Evolutionary conservation across 2,888 invertebrate genomes (phyloP), one percentile per base, ranked within the genome.

Genomic region (Sympetrum striolatum): DNA sequence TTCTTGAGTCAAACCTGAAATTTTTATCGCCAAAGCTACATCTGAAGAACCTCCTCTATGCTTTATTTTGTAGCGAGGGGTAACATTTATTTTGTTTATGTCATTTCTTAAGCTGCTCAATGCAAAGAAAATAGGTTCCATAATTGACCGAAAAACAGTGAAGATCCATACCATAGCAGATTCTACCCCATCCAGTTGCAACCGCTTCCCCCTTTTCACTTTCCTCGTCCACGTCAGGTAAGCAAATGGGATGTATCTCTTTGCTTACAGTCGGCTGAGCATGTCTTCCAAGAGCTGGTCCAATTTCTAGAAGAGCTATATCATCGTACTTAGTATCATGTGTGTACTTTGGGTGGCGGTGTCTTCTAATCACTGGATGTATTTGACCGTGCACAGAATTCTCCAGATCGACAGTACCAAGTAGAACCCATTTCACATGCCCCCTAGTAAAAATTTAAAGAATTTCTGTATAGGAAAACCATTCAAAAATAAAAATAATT

Each of bases 101-200:
- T n/a, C n/a, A n/a, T n/a, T n/a, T n/a, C n/a, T n/a, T n/a, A n/a
- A n/a, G n/a, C n/a, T n/a, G n/a, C n/a, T n/a, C n/a, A n/a, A n/a
- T n/a, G n/a, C n/a, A n/a, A n/a, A n/a, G n/a, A n/a, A n/a, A n/a
- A n/a, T n/a, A n/a, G n/a, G n/a, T n/a, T n/a, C n/a, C n/a, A n/a
- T n/a, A n/a, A n/a, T n/a, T n/a, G n/a, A n/a, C n/a, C n/a, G n/a
- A n/a, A n/a, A n/a, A n/a, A n/a, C n/a, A n/a, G n/a, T n/a, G n/a
- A n/a, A n/a, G n/a, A n/a, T 44, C 44, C 90, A 82, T n/a, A 90
- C 90, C 48, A 25, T 37, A 82, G 4, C 44, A 48, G 25, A 64
- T 48, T 73, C 64, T 81, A 0, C 90, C 90, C 90, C 90, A 90
- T 18, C 90, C 90, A n/a, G 90, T 44, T 18, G 90, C 90, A 22